Base-by-base conservation (phyloP, 2,797 vertebrate species). In the Mastacembelus armatus region DNA sequence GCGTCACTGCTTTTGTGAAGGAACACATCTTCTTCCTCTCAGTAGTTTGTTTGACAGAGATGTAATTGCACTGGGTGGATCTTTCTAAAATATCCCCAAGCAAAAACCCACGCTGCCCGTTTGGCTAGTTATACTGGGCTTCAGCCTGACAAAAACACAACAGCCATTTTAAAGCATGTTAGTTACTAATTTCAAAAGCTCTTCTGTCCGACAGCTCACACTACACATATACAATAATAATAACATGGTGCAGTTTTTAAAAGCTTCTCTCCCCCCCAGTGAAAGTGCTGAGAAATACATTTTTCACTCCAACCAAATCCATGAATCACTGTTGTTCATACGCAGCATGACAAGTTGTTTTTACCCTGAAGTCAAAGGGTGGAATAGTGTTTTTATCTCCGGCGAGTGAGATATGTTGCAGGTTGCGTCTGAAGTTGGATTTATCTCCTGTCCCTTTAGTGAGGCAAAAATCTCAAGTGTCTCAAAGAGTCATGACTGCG, bases 71-170 rank as follows among this genome's bases (percentile, higher is more conserved):
- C 10, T 64, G 74, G 69, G 69, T 60, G 66, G 36, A 18, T 43
- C 60, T 3, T 4, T 4, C 32, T 32, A 8, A 42, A 63, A 65
- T 33, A 67, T 52, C 48, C 40, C 27, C 1, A 8, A 64, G 35
- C 27, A 5, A 18, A 64, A 80, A 84, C 64, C 45, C 5, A 73
- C 78, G 2, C 9, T 4, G 33, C 90, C 77, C 55, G 88, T 90
- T 86, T 24, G 71, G 12, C 71, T 22, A 10, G 89, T 91, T 88
- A 59, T 14, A 40, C n/a, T 3, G 2, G 68, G 62, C 21, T 35
- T n/a, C 10, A 32, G 56, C 55, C 1, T 35, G 22, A 71, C 36
- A 66, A 40, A 61, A 69, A 61, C 22, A 66, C 38, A 43, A 24
- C 51, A 58, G 3, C 10, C 27, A 35, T 27, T 58, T 75, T 10